Conservation (phyloP, 2,113 vertebrate species). For the Podarcis muralis region DNA sequence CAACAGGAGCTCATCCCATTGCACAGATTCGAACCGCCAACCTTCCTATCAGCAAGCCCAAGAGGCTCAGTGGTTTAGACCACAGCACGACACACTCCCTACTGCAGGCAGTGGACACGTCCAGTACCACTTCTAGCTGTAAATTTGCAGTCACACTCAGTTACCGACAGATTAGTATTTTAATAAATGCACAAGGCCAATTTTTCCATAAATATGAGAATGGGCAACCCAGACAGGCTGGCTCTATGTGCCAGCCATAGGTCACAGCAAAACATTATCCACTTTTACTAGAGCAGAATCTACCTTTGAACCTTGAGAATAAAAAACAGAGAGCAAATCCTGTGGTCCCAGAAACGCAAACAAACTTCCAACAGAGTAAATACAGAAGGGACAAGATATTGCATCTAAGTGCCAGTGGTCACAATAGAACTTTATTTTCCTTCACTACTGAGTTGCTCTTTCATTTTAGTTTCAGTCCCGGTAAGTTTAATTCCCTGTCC, state of each 20-base stretch:
- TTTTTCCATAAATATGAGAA: too few species aligned
- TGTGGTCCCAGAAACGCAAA: background rate
- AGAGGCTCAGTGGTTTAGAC: too few species aligned
- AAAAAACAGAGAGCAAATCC: background rate
- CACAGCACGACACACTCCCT: too few species aligned
- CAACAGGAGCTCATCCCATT: too few species aligned
- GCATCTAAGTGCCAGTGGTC: background rate
- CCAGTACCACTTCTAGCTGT: too few species aligned
- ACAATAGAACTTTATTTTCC: background rate
- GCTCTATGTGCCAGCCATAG: background rate
- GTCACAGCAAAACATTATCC: background rate
- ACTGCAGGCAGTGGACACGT: too few species aligned
- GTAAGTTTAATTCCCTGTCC: background rate
- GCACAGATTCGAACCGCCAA: too few species aligned
- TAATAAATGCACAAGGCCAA: too few species aligned
- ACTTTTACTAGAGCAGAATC: background rate
- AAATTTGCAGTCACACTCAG: too few species aligned
- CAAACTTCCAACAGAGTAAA: background rate
- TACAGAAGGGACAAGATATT: background rate
- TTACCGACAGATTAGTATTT: too few species aligned
- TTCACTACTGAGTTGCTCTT: background rate
- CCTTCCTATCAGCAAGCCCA: too few species aligned
- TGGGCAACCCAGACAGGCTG: too few species aligned
- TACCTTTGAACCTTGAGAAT: background rate
- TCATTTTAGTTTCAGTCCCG: background rate